Conservation (phyloP, 2,113 vertebrate genomes). For the Brachyhypopomus gauderio region DNA sequence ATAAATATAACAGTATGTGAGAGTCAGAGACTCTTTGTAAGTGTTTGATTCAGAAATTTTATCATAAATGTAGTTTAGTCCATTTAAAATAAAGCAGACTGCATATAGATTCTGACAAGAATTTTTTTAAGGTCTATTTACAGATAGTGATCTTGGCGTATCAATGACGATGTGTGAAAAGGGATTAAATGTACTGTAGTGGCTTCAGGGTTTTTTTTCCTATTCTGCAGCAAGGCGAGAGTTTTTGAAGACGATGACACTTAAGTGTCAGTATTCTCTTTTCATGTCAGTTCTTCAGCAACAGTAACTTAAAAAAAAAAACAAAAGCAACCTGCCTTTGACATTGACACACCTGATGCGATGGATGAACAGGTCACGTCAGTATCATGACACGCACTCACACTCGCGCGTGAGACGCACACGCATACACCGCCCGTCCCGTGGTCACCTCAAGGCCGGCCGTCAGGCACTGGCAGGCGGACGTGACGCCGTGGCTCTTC, state of each 20-base stretch:
- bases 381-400: constrained; percentile 34
- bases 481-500: constrained; percentile 46
- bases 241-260: not conserved
- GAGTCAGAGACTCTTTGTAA: too few relatives aligned
- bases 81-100: too few relatives aligned
- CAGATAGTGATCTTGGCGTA: too few relatives aligned
- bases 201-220: too few relatives aligned
- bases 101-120: too few relatives aligned
- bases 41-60: too few relatives aligned
- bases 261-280: not conserved
- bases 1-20: too few relatives aligned
- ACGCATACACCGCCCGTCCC: not conserved
- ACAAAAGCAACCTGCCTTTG: not conserved
- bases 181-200: too few relatives aligned
- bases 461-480: constrained; percentile 41
- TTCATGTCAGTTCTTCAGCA: not conserved
- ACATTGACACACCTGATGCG: constrained; percentile 17
- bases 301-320: not conserved
- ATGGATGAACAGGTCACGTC: constrained; percentile 21
- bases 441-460: constrained; percentile 40
- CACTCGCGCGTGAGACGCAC: constrained; percentile 48
- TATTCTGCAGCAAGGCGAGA: not conserved
- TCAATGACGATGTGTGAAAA: too few relatives aligned
- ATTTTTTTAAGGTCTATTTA: too few relatives aligned
- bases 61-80: too few relatives aligned